phyloP scores from a whole-genome alignment of 1,140 invertebrate species.

The Pygmarrhopalites habei region DNA sequence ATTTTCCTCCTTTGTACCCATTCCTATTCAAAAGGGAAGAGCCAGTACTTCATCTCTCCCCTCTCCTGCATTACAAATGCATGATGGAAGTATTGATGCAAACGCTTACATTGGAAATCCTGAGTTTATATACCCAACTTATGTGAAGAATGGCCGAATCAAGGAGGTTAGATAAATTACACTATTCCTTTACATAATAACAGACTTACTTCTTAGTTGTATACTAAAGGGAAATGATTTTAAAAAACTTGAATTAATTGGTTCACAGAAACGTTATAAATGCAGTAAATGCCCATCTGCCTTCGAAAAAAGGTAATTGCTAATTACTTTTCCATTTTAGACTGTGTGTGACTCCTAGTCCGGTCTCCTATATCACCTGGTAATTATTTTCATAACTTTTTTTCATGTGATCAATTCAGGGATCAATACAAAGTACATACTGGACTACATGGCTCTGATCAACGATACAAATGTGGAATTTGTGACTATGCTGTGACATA shows the following conservation, averaged over 20 bases:
- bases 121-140: conserved; percentile 66
- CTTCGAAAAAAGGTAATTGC: conserved; percentile 80
- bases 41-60: background rate
- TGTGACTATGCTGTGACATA: conserved; percentile 86
- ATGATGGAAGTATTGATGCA: conserved; percentile 50
- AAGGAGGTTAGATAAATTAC: conserved; percentile 71
- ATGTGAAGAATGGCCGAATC: conserved; percentile 61
- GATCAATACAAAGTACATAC: conserved; percentile 77
- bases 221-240: no score
- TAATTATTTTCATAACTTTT: no score
- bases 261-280: no score
- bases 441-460: conserved; percentile 71
- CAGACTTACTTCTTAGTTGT: no score
- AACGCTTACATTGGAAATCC: conserved; percentile 58
- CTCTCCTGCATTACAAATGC: background rate
- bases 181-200: no score
- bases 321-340: no score
- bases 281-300: conserved; percentile 80
- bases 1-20: background rate
- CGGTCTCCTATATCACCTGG: no score
- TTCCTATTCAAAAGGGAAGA: background rate
- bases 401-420: no score
- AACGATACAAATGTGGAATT: conserved; percentile 70
- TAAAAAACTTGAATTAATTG: no score
- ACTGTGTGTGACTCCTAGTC: no score